Evolutionary conservation across 1,140 invertebrate species (phyloP), one percentile per base, ranked within the genome.

Genomic region (Oryctes rhinoceros): DNA sequence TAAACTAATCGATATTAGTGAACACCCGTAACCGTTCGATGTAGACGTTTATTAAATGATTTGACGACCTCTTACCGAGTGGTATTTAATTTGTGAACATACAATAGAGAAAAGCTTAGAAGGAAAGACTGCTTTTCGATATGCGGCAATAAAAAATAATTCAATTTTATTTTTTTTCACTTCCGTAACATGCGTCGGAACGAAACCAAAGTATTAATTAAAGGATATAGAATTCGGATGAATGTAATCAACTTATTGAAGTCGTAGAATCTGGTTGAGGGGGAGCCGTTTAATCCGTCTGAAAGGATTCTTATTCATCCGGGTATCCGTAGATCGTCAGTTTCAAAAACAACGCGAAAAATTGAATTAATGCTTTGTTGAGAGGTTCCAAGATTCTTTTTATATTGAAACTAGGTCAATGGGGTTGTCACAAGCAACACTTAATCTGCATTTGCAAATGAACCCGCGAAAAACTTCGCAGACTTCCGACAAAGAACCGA

Each of bases 391-490:
- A 10, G 49, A 53, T 53, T 11, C 4, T 11, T 53, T 53, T 53
- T 53, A 13, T 53, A 18, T 53, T 1, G 13, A 53, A 53, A 53
- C 13, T 53, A 53, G 49, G 49, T 53, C 49, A 53, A 53, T 53
- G 49, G n/a, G 49, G 49, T 18, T 53, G 49, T 53, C 49, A 53
- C 49, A 53, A 53, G 49, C 49, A 53, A 53, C 49, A 53, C 49
- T 53, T 53, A 18, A 53, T 53, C 49, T 53, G 49, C 49, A 53
- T 53, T 53, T 53, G 49, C 49, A 53, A 53, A 53, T 15, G n/a
- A 53, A 53, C 49, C 13, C n/a, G 11, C n/a, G n/a, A 18, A 53
- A 53, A 18, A 53, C 49, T 53, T 53, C n/a, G 11, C 49, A n/a
- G 49, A 53, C n/a, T 44, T 44, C 5, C 9, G 39, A 44, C 39